Base-by-base conservation (phyloP, 2,888 invertebrate genomes). In the Andrena bucephala region DNA sequence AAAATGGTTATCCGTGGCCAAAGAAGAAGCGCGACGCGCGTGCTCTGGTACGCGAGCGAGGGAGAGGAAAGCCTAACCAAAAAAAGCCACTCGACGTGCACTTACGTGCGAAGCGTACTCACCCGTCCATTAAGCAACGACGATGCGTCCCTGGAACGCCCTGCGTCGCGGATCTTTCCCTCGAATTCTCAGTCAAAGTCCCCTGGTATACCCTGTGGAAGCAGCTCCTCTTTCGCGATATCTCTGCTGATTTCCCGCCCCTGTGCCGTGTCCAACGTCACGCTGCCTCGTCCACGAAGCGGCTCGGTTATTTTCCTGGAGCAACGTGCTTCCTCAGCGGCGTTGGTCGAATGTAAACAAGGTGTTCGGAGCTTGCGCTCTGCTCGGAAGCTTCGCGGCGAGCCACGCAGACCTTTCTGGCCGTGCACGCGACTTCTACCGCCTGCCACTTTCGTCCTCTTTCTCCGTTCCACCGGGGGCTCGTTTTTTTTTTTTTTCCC, bases 281-380 rank as follows among this genome's bases (percentile, higher is more conserved):
- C 68, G 36, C 29, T 13, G 31, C 16, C 60, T 50, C 69, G 59
- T 24, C 48, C 27, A 52, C 54, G 48, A 36, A 20, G 59, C 67
- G 42, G 27, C 60, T 20, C 59, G 83, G 31, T 81, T 75, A 80
- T 75, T 36, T 79, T 48, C 76, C 72, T 48, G 57, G 68, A 77
- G 78, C 86, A 85, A 87, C 86, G 88, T 87, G 87, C 85, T 85
- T 79, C 76, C 66, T 74, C 86, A n/a, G 70, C 83, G 74, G 66
- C 81, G 76, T 80, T 67, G 76, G 81, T 60, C 76, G 81, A 85
- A 89, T 89, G 88, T 88, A 88, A 88, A 88, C 88, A 88, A 89
- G 84, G 36, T 66, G 69, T 27, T 60, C 79, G 79, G 88, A 84
- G 89, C 87, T 87, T 88, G 88, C 88, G 88, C 88, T 54, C 67